These are phyloP conservation scores for Typhlichthys subterraneus DNA, from an alignment of 2,797 vertebrate genomes.

Conservation along the genomic window DNA sequence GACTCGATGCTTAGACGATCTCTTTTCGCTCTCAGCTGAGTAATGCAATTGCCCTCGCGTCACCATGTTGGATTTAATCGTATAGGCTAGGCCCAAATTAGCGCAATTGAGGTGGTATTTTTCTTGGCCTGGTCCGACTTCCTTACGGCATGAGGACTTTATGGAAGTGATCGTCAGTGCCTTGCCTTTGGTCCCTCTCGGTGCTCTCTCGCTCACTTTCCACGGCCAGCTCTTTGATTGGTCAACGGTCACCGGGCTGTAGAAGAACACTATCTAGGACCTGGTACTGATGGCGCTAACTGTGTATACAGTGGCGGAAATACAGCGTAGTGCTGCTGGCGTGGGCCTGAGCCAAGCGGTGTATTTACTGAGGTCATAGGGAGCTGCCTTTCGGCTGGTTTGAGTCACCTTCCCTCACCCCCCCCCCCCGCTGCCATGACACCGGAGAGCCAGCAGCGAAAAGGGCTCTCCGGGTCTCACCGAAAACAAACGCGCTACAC, in stretches of 20 bases:
- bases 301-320: background rate
- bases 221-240: slow-evolving; percentile 40
- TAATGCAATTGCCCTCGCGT: slow-evolving; percentile 63
- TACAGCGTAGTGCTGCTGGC: background rate
- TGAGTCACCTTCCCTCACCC: slow-evolving; percentile 22
- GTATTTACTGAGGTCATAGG: slow-evolving; percentile 40
- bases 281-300: slow-evolving; percentile 3
- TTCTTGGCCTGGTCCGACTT: slow-evolving; percentile 77
- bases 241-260: slow-evolving; percentile 50
- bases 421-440: slow-evolving; percentile 2
- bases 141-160: slow-evolving; percentile 81
- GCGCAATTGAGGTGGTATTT: slow-evolving; percentile 84
- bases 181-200: slow-evolving; percentile 23
- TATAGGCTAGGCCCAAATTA: slow-evolving; percentile 74
- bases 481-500: slow-evolving; percentile 10
- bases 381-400: slow-evolving; percentile 31
- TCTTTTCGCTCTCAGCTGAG: slow-evolving; percentile 29
- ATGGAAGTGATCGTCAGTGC: slow-evolving; percentile 76
- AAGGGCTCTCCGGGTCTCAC: background rate
- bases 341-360: slow-evolving; percentile 20
- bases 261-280: background rate
- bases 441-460: background rate
- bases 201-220: slow-evolving; percentile 36
- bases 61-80: slow-evolving; percentile 62
- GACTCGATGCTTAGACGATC: slow-evolving; percentile 51